Percentiles rank a stretch among this genome's conserved stretches.
Conservation (phyloP, 1,140 invertebrate species). For the Drosophila gunungcola region DNA sequence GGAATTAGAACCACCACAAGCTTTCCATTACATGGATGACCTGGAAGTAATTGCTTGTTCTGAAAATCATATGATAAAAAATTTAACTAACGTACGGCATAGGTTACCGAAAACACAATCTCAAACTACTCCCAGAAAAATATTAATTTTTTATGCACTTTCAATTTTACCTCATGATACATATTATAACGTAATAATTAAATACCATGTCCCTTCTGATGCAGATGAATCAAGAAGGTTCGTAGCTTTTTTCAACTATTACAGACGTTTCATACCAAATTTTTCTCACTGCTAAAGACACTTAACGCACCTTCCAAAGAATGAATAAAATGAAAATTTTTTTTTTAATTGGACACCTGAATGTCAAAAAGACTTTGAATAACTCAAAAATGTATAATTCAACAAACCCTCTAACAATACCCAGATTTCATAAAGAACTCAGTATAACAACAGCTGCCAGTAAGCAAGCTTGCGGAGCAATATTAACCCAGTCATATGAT, state of each 20-base stretch:
- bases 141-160: too few species aligned
- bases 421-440: neutral
- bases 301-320: too few species aligned
- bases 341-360: neutral
- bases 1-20: slow-evolving; percentile 2
- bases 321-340: neutral
- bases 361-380: neutral
- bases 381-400: neutral
- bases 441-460: neutral
- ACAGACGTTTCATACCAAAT: too few species aligned
- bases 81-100: neutral
- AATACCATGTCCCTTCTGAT: too few species aligned
- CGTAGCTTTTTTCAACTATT: neutral
- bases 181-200: too few species aligned
- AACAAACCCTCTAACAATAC: neutral
- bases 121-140: too few species aligned
- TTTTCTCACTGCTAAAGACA: neutral
- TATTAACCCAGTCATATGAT: neutral
- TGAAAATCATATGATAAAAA: slow-evolving; percentile 1
- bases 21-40: neutral
- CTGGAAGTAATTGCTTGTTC: neutral
- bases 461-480: neutral
- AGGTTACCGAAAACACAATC: slow-evolving; percentile 5
- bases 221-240: too few species aligned
- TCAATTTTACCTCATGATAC: too few species aligned